A percentile compares a stretch with the other conserved stretches of the same genome.
phyloP scores from a whole-genome alignment of 1,140 invertebrate species.

The Drosophila persimilis region DNA sequence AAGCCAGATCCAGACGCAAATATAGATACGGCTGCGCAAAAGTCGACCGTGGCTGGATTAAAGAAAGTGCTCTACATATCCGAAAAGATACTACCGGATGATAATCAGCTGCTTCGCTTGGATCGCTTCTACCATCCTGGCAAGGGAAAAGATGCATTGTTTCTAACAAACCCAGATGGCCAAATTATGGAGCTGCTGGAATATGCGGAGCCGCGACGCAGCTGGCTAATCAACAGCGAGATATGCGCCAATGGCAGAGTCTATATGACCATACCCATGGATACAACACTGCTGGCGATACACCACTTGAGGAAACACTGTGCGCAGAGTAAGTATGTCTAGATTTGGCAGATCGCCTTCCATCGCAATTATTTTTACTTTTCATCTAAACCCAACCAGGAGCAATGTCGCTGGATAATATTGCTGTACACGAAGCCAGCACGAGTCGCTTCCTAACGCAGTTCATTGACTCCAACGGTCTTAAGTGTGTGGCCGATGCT shows the following conservation, averaged over 20 bases:
- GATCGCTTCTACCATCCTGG: constrained; percentile 76
- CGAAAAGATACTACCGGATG: constrained; percentile 42
- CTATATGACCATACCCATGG: constrained; percentile 88
- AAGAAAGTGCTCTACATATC: constrained; percentile 72
- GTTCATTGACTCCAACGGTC: constrained; percentile 36
- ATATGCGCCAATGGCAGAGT: constrained; percentile 90
- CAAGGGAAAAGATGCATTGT: constrained; percentile 52
- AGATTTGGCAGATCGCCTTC: not conserved
- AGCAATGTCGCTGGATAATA: constrained; percentile 88
- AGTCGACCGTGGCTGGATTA: constrained; percentile 28
- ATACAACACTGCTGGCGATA: constrained; percentile 88
- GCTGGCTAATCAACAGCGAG: constrained; percentile 88
- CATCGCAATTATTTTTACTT: not conserved
- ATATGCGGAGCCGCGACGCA: constrained; percentile 87
- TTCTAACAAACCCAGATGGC: constrained; percentile 71
- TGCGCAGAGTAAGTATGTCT: constrained; percentile 25
- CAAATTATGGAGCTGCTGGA: constrained; percentile 87
- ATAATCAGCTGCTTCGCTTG: constrained; percentile 45
- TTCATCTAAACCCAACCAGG: constrained; percentile 71
- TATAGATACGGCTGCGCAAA: constrained; percentile 11
- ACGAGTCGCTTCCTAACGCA: constrained; percentile 55
- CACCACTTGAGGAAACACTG: constrained; percentile 85
- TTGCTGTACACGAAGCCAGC: constrained; percentile 78
- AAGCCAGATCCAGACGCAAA: constrained; percentile 59
- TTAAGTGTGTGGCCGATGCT: constrained; percentile 61